A percentile compares a stretch with the other conserved stretches of the same genome.
Conservation (phyloP, 2,113 vertebrate species). For the Oryzias curvinotus region DNA sequence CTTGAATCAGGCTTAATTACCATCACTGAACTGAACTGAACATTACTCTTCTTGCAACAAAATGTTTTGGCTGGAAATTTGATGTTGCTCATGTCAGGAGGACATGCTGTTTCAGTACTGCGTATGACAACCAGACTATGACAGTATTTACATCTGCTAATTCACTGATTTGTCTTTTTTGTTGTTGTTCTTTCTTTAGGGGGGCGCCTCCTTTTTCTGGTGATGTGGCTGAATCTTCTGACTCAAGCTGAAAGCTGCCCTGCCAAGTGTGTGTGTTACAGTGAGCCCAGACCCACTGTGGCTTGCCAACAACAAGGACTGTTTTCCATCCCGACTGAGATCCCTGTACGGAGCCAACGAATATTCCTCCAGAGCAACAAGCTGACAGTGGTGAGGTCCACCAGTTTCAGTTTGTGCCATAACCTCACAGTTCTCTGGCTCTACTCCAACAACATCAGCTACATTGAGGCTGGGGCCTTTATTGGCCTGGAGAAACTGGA, state of each 20-base stretch:
- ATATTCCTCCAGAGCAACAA: conserved; percentile 97
- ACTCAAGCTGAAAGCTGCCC: conserved; percentile 85
- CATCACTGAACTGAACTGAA: conserved; percentile 13
- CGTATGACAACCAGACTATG: conserved; percentile 2
- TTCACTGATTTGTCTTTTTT: conserved; percentile 1
- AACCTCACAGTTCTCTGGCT: conserved; percentile 96
- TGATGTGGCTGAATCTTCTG: conserved; percentile 89
- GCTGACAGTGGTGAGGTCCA: conserved; percentile 85
- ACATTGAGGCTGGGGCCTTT: conserved; percentile 90
- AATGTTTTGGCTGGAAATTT: conserved; percentile 1
- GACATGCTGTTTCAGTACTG: too few species aligned
- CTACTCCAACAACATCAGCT: conserved; percentile 93
- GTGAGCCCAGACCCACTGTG: conserved; percentile 90
- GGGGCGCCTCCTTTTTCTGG: conserved; percentile 89
- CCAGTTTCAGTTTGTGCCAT: conserved; percentile 90
- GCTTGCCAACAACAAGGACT: conserved; percentile 97
- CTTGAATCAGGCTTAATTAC: conserved; percentile 35
- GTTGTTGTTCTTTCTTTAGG: conserved; percentile 75
- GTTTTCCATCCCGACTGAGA: conserved; percentile 87
- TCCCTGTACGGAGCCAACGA: conserved; percentile 91
- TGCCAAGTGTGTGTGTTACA: conserved; percentile 92
- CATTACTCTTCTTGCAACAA: neutral
- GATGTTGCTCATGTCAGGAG: too few species aligned
- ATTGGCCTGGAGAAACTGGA: conserved; percentile 88
- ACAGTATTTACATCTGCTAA: conserved; percentile 23